Conservation (phyloP, 2,888 invertebrate genomes). For the Eristalis intricaria region DNA sequence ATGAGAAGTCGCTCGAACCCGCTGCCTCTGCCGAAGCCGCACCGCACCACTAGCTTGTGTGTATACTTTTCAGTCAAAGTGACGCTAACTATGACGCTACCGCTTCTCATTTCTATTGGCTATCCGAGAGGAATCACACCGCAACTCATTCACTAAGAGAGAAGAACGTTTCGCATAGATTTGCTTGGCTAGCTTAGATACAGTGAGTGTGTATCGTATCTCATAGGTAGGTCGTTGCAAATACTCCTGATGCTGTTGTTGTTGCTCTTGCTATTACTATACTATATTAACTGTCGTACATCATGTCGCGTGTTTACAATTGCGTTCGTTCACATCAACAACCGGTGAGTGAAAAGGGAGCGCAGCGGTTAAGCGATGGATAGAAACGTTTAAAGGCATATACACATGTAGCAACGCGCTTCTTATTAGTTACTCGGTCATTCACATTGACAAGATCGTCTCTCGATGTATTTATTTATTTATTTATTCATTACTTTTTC, state of each 20-base stretch:
- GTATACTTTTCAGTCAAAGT: constrained; percentile 47
- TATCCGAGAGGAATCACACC: constrained; percentile 50
- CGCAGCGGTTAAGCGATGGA: neutral
- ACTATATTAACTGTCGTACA: constrained; percentile 38
- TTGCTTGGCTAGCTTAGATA: constrained; percentile 40
- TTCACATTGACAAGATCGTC: constrained; percentile 56
- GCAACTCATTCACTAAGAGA: constrained; percentile 51
- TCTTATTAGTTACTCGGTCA: constrained; percentile 70
- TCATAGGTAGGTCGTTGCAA: constrained; percentile 50
- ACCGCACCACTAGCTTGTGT: neutral
- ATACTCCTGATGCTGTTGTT: neutral
- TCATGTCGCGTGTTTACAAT: constrained; percentile 70
- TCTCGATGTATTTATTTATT: neutral
- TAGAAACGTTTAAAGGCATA: constrained; percentile 18
- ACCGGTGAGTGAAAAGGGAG: neutral
- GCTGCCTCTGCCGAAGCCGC: neutral
- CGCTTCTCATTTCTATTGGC: constrained; percentile 24
- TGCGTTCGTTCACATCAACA: constrained; percentile 67
- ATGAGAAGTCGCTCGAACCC: constrained; percentile 29
- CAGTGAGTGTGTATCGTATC: constrained; percentile 43
- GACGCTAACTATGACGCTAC: constrained; percentile 58
- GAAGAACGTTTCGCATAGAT: constrained; percentile 41
- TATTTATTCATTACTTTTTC: constrained; percentile 25
- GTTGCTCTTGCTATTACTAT: neutral
- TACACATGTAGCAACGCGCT: constrained; percentile 59